Percentiles rank a stretch among this genome's conserved stretches.
Evolutionary conservation across 2,113 vertebrate genomes (phyloP).

Genomic region (Candoia aspera): DNA sequence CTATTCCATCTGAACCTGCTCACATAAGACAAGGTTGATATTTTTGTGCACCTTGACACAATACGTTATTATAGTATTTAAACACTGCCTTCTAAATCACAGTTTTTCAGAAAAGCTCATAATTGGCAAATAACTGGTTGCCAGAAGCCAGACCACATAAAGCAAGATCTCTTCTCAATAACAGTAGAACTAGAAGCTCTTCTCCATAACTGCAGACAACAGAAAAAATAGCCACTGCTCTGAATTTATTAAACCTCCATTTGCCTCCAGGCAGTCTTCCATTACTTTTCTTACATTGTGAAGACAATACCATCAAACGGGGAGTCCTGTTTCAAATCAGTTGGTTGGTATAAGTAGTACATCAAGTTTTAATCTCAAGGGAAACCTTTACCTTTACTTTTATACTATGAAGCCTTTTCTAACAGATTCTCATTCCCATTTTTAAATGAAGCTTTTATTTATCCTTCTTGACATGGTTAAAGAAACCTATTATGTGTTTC

Average conservation of each 20-base stretch:
- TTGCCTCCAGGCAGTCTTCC: not conserved
- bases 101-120: not conserved
- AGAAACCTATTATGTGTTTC: no score
- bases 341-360: no score
- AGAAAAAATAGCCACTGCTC: not conserved
- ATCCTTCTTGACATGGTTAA: no score
- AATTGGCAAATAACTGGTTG: not conserved
- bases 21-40: not conserved
- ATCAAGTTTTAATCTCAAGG: no score
- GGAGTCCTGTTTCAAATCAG: not conserved
- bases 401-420: no score
- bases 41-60: not conserved
- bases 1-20: not conserved
- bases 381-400: no score
- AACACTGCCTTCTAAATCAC: not conserved
- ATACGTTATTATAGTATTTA: not conserved
- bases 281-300: no score
- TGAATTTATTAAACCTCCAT: not conserved
- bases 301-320: not conserved
- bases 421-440: no score
- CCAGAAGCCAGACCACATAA: not conserved
- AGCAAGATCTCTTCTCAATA: not conserved
- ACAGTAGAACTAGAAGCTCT: not conserved
- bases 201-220: not conserved
- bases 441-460: no score